These are phyloP conservation scores for Dyspetes luteomarginatus DNA, from an alignment of 2,888 invertebrate species.

Conservation along the genomic window DNA sequence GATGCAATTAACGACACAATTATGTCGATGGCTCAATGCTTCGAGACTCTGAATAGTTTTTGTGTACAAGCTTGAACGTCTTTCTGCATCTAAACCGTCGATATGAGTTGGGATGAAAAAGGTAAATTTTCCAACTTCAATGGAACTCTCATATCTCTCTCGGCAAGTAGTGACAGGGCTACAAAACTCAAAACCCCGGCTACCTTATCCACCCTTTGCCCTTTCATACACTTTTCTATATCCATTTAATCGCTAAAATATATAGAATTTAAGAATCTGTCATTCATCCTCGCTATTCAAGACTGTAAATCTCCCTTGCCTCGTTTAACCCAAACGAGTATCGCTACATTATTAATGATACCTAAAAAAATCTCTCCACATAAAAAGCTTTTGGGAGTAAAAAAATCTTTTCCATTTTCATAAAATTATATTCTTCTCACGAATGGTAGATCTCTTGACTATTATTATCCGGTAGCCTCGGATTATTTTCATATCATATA, in stretches of 20 bases:
- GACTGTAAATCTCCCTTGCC: background rate
- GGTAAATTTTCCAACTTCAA: background rate
- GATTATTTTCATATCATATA: slow-evolving; percentile 6
- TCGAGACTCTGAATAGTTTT: no score
- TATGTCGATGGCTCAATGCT: no score
- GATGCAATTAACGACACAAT: no score
- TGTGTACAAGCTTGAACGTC: no score
- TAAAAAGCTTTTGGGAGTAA: background rate
- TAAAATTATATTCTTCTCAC: background rate
- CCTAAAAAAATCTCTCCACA: background rate
- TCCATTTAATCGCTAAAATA: no score
- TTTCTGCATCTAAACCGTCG: no score
- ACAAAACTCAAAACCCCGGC: no score
- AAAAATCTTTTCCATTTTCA: no score
- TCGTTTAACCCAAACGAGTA: slow-evolving; percentile 58
- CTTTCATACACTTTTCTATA: background rate
- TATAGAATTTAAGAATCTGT: no score
- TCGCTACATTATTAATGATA: slow-evolving; percentile 40
- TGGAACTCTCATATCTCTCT: background rate
- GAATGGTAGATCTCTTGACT: background rate
- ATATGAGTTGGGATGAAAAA: no score
- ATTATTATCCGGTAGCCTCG: slow-evolving; percentile 6
- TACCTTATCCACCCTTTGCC: background rate
- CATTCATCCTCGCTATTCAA: background rate
- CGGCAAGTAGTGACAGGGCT: background rate